Percentiles rank a stretch among this genome's conserved stretches.
These are phyloP conservation scores for Pseudolaguvia tuberculata DNA, from an alignment of 2,113 vertebrate genomes.

Conservation along the genomic window DNA sequence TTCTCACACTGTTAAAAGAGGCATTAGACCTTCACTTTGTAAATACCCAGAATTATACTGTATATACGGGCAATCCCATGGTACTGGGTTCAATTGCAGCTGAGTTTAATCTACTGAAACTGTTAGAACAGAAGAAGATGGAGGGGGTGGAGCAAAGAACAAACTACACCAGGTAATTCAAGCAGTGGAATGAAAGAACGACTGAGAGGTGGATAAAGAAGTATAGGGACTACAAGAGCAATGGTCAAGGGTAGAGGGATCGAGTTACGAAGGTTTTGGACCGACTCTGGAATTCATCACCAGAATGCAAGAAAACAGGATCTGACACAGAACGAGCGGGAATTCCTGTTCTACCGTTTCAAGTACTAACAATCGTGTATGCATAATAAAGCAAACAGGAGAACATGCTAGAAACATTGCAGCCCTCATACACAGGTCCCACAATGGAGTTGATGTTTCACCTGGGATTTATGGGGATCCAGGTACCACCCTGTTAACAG, in stretches of 20 bases:
- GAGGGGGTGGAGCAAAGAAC: slow-evolving; percentile 27
- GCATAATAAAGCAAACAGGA: not conserved
- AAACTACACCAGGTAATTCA: slow-evolving; percentile 18
- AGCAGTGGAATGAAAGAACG: slow-evolving; percentile 2
- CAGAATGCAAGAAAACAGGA: not conserved
- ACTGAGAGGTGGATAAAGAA: not conserved
- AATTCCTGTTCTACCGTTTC: slow-evolving; percentile 13
- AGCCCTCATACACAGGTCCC: not conserved
- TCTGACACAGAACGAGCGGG: not conserved
- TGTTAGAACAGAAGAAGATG: slow-evolving; percentile 5
- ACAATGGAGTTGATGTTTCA: not conserved
- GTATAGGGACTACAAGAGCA: slow-evolving; percentile 11
- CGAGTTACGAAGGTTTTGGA: slow-evolving; percentile 17
- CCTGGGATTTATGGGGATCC: not conserved
- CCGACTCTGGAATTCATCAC: not conserved
- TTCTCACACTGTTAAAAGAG: not conserved
- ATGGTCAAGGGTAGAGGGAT: slow-evolving; percentile 6
- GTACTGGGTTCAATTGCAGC: too few relatives aligned
- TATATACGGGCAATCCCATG: too few relatives aligned
- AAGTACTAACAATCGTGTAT: not conserved
- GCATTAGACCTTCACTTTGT: not conserved
- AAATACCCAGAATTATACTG: not conserved
- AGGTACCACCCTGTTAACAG: not conserved
- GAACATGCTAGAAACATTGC: not conserved
- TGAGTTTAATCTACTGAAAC: slow-evolving; percentile 18